Base-by-base conservation (phyloP, 1,140 invertebrate genomes). In the Temnothorax longispinosus region DNA sequence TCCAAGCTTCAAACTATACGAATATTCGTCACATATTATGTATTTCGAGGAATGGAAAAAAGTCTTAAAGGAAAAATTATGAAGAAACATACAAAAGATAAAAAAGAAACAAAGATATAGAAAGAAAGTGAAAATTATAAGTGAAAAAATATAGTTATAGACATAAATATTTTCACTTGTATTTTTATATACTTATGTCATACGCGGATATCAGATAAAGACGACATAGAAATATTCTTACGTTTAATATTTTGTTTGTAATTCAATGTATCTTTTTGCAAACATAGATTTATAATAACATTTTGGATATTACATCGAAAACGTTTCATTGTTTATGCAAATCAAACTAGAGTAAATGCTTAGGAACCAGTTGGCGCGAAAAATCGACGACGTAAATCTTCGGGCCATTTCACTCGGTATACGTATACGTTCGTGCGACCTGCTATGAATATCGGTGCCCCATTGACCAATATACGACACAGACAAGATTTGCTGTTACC, bases 401-500 rank as follows among this genome's bases (percentile, higher is more conserved):
- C 41, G 71, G 47, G 74, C 18, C 75, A 80, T 90, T 90, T 89
- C 86, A 76, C 88, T 80, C 27, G 35, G 56, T 62, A 67, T 62
- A 67, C 74, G 38, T 80, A n/a, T n/a, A n/a, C n/a, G n/a, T n/a
- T n/a, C 52, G 27, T 67, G 47, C 74, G 71, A 90, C 80, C 13
- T 69, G 88, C 13, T 54, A 35, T 80, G 86, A 87, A 90, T 90
- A 90, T 89, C 65, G 74, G 75, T 90, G 75, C 13, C 80, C 67
- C 50, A 78, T 85, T 90, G 88, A 90, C 89, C 88, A 81, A 88
- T 85, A 76, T 78, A 56, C 54, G 3, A 35, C 52, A 75, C 32
- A 32, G 47, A 44, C 38, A n/a, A 52, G 75, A 80, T 75, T 75
- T 74, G 65, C 50, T 32, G 64, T 72, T 38, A 5, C 87, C 4